Conservation (phyloP, 35 echinoderm and acorn worm genomes). For the Ophioderma brevispina region DNA sequence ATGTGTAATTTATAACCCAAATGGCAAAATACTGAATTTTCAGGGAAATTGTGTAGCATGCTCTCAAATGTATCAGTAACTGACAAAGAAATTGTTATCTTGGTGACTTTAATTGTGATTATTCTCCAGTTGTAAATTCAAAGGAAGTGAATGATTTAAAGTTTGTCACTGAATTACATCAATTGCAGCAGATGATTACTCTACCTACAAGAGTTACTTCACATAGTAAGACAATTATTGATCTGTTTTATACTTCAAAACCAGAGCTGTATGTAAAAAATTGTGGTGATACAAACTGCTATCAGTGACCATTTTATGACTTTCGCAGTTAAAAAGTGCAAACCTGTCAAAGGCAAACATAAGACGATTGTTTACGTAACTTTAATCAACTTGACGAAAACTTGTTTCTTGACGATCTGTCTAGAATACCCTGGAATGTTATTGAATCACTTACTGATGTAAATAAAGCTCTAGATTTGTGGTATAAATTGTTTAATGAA, state of each 20-base stretch:
- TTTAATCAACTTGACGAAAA: no score
- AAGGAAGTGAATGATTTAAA: not conserved
- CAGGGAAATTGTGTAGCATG: not conserved
- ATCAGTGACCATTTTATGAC: not conserved
- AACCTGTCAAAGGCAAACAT: no score
- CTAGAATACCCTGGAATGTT: no score
- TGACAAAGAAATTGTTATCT: not conserved
- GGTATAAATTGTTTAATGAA: no score
- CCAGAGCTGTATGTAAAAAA: not conserved
- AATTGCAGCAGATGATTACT: not conserved
- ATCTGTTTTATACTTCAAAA: not conserved
- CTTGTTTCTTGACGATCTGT: no score
- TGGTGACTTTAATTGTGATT: not conserved
- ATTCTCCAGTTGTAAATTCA: not conserved
- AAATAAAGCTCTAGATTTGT: no score
- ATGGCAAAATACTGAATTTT: not conserved
- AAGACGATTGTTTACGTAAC: no score
- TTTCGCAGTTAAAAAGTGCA: no score
- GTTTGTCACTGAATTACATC: not conserved
- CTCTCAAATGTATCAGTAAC: no score
- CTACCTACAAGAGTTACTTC: not conserved
- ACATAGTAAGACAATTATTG: not conserved
- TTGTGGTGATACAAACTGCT: not conserved
- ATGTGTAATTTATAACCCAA: not conserved
- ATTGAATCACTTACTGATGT: no score